phyloP scores from a whole-genome alignment of 2,113 vertebrate genomes.

The Menidia beryllina region DNA sequence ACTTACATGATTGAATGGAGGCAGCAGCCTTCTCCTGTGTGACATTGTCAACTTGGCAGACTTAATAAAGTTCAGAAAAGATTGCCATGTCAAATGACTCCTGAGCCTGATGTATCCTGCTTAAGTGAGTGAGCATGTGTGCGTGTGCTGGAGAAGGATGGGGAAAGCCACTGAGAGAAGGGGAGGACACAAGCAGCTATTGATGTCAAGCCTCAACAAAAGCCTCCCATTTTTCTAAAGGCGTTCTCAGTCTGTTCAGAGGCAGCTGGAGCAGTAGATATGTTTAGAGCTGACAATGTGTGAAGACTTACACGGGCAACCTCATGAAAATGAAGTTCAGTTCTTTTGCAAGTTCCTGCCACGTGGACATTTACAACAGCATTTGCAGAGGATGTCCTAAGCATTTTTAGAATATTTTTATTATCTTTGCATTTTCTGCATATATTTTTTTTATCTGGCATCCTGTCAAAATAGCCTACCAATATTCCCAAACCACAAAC shows the following conservation, averaged over 20 bases:
- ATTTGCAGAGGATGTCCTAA: no score
- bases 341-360: not conserved
- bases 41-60: constrained; percentile 59
- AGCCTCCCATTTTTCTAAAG: constrained; percentile 37
- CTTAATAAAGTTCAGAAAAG: constrained; percentile 46
- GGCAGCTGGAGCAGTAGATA: constrained; percentile 24
- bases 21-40: constrained; percentile 22
- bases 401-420: no score
- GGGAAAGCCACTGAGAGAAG: constrained; percentile 24
- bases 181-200: constrained; percentile 40
- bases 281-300: constrained; percentile 23
- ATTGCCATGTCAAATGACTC: constrained; percentile 59
- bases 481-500: not conserved
- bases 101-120: constrained; percentile 41
- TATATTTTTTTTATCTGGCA: not conserved
- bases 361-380: not conserved
- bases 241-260: constrained; percentile 27
- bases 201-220: constrained; percentile 46
- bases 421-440: no score
- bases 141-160: not conserved
- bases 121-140: constrained; percentile 17
- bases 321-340: not conserved
- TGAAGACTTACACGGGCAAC: not conserved
- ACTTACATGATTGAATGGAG: constrained; percentile 24
- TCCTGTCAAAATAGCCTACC: not conserved